Evolutionary conservation across 2,113 vertebrate species (phyloP), one percentile per base, ranked within the genome.

Genomic region (Seriola quinqueradiata): DNA sequence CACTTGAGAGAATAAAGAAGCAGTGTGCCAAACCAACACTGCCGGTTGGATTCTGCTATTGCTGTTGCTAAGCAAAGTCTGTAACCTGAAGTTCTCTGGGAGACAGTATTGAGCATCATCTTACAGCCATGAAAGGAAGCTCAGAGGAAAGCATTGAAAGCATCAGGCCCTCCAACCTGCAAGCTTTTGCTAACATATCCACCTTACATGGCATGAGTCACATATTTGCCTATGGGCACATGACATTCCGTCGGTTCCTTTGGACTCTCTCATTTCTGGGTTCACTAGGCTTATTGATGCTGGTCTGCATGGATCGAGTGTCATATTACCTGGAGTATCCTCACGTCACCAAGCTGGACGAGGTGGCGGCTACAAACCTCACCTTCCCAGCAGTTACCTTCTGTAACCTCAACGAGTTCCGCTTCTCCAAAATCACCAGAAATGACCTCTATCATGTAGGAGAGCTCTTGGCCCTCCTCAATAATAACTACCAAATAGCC

Each of bases 341-440:
- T 12, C 96, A 96, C 11, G 95, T 96, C 79, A 96, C 96, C 81
- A 96, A 95, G 81, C 91, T 96, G 90, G 96, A 96, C 3, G 96
- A 96, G 89, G 95, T 96, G 82, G 94, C 95, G 0, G 96, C 95
- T 1, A 92, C 94, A 14, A 97, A 96, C 95, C 96, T 97, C 82
- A 97, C 96, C 76, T 97, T 97, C 90, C 97, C 97, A 1, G 94
- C 96, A 5, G 87, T 97, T 79, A 97, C 97, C 85, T 94, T 97
- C 92, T 97, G 97, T 90, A 97, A 97, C 93, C 96, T 97, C 88
- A 97, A 97, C 13, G 96, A 96, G 90, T 97, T 97, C 85, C 96
- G 97, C 81, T 96, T 97, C 95, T 96, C 96, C 86, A 95, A 93
- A 91, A 95, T 97, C 92, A 96, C 96, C 76, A 95, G 90, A 83